Conservation (phyloP, 2,888 invertebrate species). For the Teinopalpus imperialis region DNA sequence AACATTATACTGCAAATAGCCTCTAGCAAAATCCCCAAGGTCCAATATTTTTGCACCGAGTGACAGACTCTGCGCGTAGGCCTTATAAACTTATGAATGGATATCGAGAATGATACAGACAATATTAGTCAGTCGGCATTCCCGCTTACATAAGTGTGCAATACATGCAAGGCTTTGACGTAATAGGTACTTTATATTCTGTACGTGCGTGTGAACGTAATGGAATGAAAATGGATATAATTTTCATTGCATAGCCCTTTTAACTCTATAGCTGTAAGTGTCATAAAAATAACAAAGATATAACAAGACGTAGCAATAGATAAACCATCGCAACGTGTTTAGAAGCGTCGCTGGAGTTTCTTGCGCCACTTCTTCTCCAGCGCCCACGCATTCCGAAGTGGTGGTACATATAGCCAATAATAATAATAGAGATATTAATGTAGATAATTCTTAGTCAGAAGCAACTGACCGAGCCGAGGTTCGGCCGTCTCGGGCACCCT, state of each 20-base stretch:
- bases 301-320: too few relatives aligned
- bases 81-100: slow-evolving; percentile 22
- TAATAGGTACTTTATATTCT: slow-evolving; percentile 18
- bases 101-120: slow-evolving; percentile 40
- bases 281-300: too few relatives aligned
- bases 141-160: slow-evolving; percentile 58
- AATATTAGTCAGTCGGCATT: slow-evolving; percentile 56
- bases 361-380: too few relatives aligned
- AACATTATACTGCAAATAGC: slow-evolving; percentile 11
- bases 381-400: too few relatives aligned
- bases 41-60: slow-evolving; percentile 27
- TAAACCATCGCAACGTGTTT: too few relatives aligned
- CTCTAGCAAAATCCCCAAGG: slow-evolving; percentile 18
- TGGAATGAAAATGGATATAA: slow-evolving; percentile 13
- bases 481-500: too few relatives aligned
- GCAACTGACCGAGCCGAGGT: too few relatives aligned
- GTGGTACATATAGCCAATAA: too few relatives aligned
- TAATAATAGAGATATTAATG: too few relatives aligned
- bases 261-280: too few relatives aligned
- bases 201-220: neutral
- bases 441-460: too few relatives aligned
- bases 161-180: slow-evolving; percentile 6
- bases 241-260: slow-evolving; percentile 1
- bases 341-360: too few relatives aligned
- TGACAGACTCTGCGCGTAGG: slow-evolving; percentile 39